Base-by-base conservation (phyloP, 2,888 invertebrate species). In the Lapara coniferarum region DNA sequence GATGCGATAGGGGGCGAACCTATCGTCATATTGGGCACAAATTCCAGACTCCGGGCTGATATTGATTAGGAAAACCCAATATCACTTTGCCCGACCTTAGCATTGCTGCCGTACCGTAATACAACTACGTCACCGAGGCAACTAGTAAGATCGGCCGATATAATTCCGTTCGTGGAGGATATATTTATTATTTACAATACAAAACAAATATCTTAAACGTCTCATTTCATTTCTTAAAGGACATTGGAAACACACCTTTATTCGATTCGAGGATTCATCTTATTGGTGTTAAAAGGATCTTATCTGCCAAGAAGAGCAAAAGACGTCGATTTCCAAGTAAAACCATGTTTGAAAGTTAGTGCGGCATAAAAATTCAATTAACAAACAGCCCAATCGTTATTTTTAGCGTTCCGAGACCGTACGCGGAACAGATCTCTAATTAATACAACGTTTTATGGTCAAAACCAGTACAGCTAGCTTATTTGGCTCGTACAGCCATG, bases 321-420 rank as follows among this genome's bases (percentile, higher is more conserved):
- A 5, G 19, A 30, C 30, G 16, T 59, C 63, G 19, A 44, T 63
- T 63, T 63, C 63, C 46, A 16, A 49, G 63, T 63, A 63, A 63
- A 44, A 19, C 46, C 16, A 19, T 1, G 63, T 63, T 49, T 10
- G 63, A 63, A 63, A 63, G 63, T 63, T 49, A 63, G 46, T 63
- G 49, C 63, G 25, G 30, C 14, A 63, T 63, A 63, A 63, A 63
- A 63, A 49, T 63, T 63, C 63, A 63, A 63, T 63, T 63, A 63
- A 49, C 63, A 63, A 63, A 63, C 63, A 63, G 63, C 63, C 63
- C 63, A 63, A 63, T 63, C 63, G 63, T 63, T 63, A 63, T 63
- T 63, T 59, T 63, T 63, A 63, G 63, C 63, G 63, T 46, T 49
- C 19, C 19, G 49, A 63, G 46, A 19, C 49, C 46, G 46, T 63